A percentile compares a stretch with the other conserved stretches of the same genome.
Evolutionary conservation across 2,113 vertebrate genomes (phyloP).

Genomic region (Pelusios castaneus): DNA sequence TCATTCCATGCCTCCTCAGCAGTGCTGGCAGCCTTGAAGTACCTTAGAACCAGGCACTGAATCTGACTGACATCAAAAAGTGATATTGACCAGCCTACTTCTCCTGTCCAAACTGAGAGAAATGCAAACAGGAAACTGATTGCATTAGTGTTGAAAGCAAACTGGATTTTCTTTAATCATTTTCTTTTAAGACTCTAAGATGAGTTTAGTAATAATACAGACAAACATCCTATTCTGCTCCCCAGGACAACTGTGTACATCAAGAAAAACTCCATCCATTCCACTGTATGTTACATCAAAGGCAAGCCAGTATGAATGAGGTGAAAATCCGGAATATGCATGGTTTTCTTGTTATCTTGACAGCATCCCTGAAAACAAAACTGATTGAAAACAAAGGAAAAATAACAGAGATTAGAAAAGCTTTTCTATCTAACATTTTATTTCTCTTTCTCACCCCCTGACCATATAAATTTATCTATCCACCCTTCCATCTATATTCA

Average conservation of each 20-base stretch:
- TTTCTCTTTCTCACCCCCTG: not conserved
- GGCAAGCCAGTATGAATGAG: not conserved
- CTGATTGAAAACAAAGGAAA: not conserved
- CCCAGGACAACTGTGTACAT: not conserved
- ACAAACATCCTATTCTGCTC: not conserved
- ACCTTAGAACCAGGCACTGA: not conserved
- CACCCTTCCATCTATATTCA: too few relatives aligned
- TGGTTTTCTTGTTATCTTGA: not conserved
- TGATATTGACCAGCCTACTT: not conserved
- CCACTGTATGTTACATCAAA: not conserved
- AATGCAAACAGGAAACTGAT: not conserved
- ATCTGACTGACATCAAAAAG: not conserved
- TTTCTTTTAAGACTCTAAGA: not conserved
- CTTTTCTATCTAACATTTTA: not conserved
- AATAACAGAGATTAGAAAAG: not conserved
- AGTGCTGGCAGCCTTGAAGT: not conserved
- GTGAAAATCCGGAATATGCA: not conserved
- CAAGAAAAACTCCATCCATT: not conserved
- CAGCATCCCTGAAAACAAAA: not conserved
- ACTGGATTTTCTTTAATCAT: not conserved
- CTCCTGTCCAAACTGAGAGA: not conserved
- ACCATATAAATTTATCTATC: not conserved
- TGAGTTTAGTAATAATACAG: not conserved
- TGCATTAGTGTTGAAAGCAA: not conserved
- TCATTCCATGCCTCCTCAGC: not conserved